phyloP scores from a whole-genome alignment of 2,888 invertebrate species.

The Keiferia lycopersicella region DNA sequence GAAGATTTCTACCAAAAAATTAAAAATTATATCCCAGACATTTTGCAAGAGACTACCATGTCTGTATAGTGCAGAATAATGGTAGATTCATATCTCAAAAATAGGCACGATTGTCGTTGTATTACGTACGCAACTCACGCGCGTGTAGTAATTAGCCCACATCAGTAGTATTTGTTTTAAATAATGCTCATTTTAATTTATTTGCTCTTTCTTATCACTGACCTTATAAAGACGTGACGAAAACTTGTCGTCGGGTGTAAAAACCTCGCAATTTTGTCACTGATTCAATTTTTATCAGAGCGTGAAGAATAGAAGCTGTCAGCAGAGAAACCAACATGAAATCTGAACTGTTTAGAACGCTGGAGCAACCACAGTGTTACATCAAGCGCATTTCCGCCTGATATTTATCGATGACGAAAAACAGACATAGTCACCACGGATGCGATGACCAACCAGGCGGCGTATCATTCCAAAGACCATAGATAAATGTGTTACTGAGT shows the following conservation, averaged over 20 bases:
- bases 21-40: background rate
- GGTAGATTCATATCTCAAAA: slow-evolving; percentile 3
- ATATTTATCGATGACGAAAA: slow-evolving; percentile 52
- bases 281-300: slow-evolving; percentile 22
- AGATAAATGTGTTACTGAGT: slow-evolving; percentile 23
- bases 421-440: slow-evolving; percentile 41
- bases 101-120: slow-evolving; percentile 32
- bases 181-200: slow-evolving; percentile 20
- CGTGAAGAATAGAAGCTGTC: slow-evolving; percentile 24
- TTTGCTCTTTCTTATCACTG: slow-evolving; percentile 37
- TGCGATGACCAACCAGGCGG: slow-evolving; percentile 40
- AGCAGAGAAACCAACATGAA: slow-evolving; percentile 33
- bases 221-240: slow-evolving; percentile 40
- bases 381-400: slow-evolving; percentile 54
- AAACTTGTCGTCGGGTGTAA: slow-evolving; percentile 28
- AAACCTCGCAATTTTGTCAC: slow-evolving; percentile 21
- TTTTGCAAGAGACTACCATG: background rate
- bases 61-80: background rate
- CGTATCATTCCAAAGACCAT: slow-evolving; percentile 38
- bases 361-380: slow-evolving; percentile 41
- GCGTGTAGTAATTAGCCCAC: slow-evolving; percentile 58
- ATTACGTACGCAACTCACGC: slow-evolving; percentile 54
- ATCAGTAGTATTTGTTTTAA: slow-evolving; percentile 57
- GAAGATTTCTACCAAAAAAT: too few relatives aligned
- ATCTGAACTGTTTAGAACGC: slow-evolving; percentile 32